Evolutionary conservation across 2,888 invertebrate species (phyloP).

Genomic region (Eutolmus rufibarbis): DNA sequence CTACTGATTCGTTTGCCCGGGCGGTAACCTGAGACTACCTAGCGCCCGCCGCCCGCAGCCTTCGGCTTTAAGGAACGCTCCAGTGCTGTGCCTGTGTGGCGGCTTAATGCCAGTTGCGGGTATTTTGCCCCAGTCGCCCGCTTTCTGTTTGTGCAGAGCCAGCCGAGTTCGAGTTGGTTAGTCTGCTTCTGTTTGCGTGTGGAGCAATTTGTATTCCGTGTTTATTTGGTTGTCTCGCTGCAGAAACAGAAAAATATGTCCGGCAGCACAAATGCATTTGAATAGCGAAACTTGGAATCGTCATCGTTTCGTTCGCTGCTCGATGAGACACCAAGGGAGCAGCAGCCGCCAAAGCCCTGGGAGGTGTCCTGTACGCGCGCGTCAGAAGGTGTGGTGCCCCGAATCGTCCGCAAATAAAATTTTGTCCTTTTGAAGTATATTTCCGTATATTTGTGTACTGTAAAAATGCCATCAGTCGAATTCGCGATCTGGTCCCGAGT

Average conservation of each 20-base stretch:
- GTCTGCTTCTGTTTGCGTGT: conserved; percentile 34
- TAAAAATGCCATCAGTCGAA: conserved; percentile 12
- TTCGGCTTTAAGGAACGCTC: neutral
- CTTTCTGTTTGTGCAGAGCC: conserved; percentile 16
- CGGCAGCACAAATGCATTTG: neutral
- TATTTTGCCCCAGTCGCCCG: neutral
- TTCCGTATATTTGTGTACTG: conserved; percentile 5
- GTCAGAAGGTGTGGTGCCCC: conserved; percentile 26
- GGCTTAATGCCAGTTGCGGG: conserved; percentile 1
- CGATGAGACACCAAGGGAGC: neutral
- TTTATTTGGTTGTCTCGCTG: neutral
- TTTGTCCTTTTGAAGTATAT: conserved; percentile 12
- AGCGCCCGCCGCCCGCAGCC: neutral
- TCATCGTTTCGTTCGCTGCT: conserved; percentile 1
- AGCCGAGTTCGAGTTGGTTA: neutral
- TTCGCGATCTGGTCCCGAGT: neutral
- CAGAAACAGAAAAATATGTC: neutral
- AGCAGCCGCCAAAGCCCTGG: neutral
- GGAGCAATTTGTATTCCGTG: conserved; percentile 17
- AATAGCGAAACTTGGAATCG: neutral
- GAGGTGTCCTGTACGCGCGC: conserved; percentile 16
- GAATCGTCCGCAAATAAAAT: conserved; percentile 19
- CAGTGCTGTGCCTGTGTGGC: neutral
- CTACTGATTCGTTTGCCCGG: conserved; percentile 35
- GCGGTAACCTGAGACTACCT: conserved; percentile 40